phyloP scores from a whole-genome alignment of 2,797 vertebrate species.

The Silurus aristotelis region DNA sequence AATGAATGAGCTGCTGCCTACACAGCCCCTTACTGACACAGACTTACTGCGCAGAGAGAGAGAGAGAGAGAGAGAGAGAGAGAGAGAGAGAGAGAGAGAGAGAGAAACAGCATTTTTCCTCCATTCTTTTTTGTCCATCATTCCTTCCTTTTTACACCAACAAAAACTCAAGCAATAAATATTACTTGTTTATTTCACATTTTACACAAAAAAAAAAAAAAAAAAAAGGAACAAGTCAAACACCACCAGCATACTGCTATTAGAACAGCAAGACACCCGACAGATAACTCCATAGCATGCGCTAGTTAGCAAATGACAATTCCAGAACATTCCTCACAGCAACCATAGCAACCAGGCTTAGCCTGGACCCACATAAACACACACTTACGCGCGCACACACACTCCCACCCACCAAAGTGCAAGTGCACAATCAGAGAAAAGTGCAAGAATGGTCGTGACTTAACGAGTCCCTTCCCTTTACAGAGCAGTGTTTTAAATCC shows the following conservation, averaged over 20 bases:
- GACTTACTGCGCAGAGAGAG: conserved; percentile 57
- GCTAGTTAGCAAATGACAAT: conserved; percentile 47
- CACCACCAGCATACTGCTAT: conserved; percentile 1
- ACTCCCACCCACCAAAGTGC: conserved; percentile 33
- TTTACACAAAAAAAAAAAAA: conserved; percentile 16
- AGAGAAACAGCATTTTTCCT: background rate
- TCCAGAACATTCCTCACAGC: conserved; percentile 47
- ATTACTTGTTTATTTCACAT: background rate
- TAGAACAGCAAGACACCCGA: conserved; percentile 32
- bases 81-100: background rate
- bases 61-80: background rate
- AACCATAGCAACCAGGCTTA: conserved; percentile 51
- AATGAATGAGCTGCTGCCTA: conserved; percentile 68
- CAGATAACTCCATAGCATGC: conserved; percentile 43
- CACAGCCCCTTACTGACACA: conserved; percentile 67
- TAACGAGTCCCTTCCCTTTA: conserved; percentile 12
- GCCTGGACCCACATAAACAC: conserved; percentile 19
- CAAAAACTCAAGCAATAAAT: background rate
- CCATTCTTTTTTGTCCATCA: background rate
- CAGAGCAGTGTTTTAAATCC: conserved; percentile 47
- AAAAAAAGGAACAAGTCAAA: conserved; percentile 20
- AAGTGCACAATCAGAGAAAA: conserved; percentile 45
- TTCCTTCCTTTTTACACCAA: background rate
- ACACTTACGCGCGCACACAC: background rate
- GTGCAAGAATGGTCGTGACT: conserved; percentile 39